Percentiles rank a stretch among this genome's conserved stretches.
phyloP scores from a whole-genome alignment of 2,797 vertebrate species.

The Balearica regulorum region DNA sequence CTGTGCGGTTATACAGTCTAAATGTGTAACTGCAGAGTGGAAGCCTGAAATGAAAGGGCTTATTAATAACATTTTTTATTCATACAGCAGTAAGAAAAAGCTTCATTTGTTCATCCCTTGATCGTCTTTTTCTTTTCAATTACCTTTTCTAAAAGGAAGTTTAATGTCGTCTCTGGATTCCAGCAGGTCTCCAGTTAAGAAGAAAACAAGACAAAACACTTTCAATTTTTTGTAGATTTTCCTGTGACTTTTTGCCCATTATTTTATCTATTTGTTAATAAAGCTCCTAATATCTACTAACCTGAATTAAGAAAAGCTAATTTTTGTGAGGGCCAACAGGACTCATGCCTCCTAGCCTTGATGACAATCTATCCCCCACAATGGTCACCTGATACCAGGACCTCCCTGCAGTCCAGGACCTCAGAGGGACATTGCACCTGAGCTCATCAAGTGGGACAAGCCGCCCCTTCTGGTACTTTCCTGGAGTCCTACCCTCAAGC shows the following conservation, averaged over 20 bases:
- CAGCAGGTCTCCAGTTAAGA: not conserved
- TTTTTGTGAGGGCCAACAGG: not conserved
- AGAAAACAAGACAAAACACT: not conserved
- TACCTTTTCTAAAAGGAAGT: conserved; percentile 7
- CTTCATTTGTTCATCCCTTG: conserved; percentile 28
- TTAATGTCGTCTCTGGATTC: not conserved
- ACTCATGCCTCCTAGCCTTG: not conserved
- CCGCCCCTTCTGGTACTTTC: not conserved
- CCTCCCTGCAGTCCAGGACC: fast-evolving
- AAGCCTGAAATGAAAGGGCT: conserved; percentile 15
- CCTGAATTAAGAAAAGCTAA: not conserved
- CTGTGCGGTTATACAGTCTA: not conserved
- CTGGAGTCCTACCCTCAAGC: not conserved
- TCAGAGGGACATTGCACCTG: not conserved
- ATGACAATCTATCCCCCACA: fast-evolving
- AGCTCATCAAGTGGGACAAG: fast-evolving
- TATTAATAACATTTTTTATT: conserved; percentile 46
- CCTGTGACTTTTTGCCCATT: not conserved
- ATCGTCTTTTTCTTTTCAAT: conserved; percentile 24
- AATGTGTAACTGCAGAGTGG: not conserved
- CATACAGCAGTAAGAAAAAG: not conserved
- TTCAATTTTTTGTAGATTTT: not conserved
- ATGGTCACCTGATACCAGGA: not conserved
- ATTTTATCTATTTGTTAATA: not conserved
- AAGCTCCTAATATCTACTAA: not conserved